Evolutionary conservation across 1,140 invertebrate species (phyloP).

Genomic region (Dendrolimus kikuchii): DNA sequence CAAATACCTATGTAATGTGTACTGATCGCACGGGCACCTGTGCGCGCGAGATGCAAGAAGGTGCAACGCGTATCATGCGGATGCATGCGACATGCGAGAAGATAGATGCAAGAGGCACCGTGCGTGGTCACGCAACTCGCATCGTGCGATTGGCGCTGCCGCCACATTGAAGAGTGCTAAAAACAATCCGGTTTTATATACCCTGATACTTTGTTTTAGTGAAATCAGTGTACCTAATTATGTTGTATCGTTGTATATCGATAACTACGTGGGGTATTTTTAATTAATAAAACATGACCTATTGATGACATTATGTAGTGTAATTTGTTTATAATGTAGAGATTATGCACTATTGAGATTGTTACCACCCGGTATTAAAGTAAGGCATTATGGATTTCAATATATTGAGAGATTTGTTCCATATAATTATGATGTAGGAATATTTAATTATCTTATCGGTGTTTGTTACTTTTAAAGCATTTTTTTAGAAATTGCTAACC

Average conservation of each 20-base stretch:
- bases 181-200: slow-evolving; percentile 32
- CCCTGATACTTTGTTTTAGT: slow-evolving; percentile 35
- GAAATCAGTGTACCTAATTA: slow-evolving; percentile 40
- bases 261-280: slow-evolving; percentile 39
- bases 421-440: slow-evolving; percentile 4
- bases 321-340: slow-evolving; percentile 67
- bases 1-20: too few species aligned
- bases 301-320: slow-evolving; percentile 61
- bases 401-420: slow-evolving; percentile 35
- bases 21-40: slow-evolving; percentile 1
- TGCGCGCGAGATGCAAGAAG: slow-evolving; percentile 1
- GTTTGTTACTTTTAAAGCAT: slow-evolving; percentile 55
- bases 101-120: too few species aligned
- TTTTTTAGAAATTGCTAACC: slow-evolving; percentile 56
- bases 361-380: slow-evolving; percentile 62
- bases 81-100: neutral
- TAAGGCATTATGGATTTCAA: slow-evolving; percentile 39
- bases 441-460: slow-evolving; percentile 30
- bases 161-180: slow-evolving; percentile 1
- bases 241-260: slow-evolving; percentile 31
- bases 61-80: neutral
- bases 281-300: slow-evolving; percentile 53
- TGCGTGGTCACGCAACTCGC: neutral
- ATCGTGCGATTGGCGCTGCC: neutral
- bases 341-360: slow-evolving; percentile 66